These are phyloP conservation scores for Amblyteles armatorius DNA, from an alignment of 2,888 invertebrate genomes.

Conservation along the genomic window DNA sequence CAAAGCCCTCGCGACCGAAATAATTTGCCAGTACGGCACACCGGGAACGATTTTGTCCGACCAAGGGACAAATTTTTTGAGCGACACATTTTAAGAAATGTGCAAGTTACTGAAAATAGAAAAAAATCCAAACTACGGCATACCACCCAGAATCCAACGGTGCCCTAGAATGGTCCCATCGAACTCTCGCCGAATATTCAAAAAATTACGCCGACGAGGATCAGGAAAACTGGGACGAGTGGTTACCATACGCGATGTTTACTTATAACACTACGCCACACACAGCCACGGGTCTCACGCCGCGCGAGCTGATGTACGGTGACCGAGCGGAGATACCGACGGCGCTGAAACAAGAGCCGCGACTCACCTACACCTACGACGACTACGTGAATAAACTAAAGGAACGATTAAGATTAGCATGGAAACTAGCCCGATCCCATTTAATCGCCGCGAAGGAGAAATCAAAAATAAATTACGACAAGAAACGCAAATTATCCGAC, in stretches of 20 bases:
- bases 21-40: constrained; percentile 68
- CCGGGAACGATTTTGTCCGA: constrained; percentile 39
- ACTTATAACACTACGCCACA: constrained; percentile 67
- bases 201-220: too few relatives aligned
- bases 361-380: too few relatives aligned
- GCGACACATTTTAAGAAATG: constrained; percentile 58
- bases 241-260: constrained; percentile 69
- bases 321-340: neutral
- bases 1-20: constrained; percentile 35
- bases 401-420: too few relatives aligned
- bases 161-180: constrained; percentile 62
- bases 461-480: constrained; percentile 8
- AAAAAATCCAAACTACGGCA: constrained; percentile 11
- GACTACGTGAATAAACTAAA: too few relatives aligned
- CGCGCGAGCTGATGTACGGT: neutral
- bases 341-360: too few relatives aligned
- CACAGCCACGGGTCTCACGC: constrained; percentile 43
- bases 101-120: constrained; percentile 63
- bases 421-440: too few relatives aligned
- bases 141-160: too few relatives aligned
- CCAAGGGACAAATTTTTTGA: neutral
- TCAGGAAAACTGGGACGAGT: constrained; percentile 67
- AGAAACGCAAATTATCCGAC: neutral
- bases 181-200: neutral
- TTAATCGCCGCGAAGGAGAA: neutral